Evolutionary conservation across 2,113 vertebrate genomes (phyloP), one percentile per base, ranked within the genome.

Genomic region (Gasterosteus aculeatus): DNA sequence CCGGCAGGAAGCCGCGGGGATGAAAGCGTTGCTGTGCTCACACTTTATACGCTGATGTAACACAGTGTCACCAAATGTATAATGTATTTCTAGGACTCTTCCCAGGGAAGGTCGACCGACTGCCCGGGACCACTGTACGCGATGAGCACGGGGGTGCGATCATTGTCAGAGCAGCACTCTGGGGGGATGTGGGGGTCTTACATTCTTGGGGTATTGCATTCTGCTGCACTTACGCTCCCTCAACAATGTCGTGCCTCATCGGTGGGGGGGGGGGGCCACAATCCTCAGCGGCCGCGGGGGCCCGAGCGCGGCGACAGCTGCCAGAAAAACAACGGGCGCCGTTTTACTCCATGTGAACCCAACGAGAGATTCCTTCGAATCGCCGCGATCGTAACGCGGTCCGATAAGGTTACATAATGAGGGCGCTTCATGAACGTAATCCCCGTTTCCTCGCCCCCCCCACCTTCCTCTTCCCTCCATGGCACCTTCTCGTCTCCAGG

Each of bases 341-440:
- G 82, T 89, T 88, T 90, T 87, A 53, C 62, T 80, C 68, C 72
- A 11, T 57, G 80, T 53, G 58, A 82, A 77, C 61, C 46, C 72
- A 2, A 18, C 22, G 80, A 77, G 73, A 88, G 85, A 88, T 92
- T 76, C 81, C 81, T 26, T 72, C 85, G 87, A 87, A 88, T 81
- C 82, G 75, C 74, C 59, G 49, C 38, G 84, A 85, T 77, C 65
- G 82, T 81, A 85, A 82, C 54, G 84, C 18, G 78, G 9, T 22
- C n/a, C 84, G 78, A 68, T 92, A 89, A 75, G 70, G 88, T 92
- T 91, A 90, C 89, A 91, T 88, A 87, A 91, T 75, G 88, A 84
- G 75, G 70, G 60, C 42, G 74, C 88, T 88, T 79, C 77, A 77
- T 75, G 71, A 82, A 87, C 84, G 66, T 88, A 85, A 90, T 87